Percentiles rank a stretch among this genome's conserved stretches.
Evolutionary conservation across 1,140 invertebrate genomes (phyloP).

Genomic region (Physella acuta): DNA sequence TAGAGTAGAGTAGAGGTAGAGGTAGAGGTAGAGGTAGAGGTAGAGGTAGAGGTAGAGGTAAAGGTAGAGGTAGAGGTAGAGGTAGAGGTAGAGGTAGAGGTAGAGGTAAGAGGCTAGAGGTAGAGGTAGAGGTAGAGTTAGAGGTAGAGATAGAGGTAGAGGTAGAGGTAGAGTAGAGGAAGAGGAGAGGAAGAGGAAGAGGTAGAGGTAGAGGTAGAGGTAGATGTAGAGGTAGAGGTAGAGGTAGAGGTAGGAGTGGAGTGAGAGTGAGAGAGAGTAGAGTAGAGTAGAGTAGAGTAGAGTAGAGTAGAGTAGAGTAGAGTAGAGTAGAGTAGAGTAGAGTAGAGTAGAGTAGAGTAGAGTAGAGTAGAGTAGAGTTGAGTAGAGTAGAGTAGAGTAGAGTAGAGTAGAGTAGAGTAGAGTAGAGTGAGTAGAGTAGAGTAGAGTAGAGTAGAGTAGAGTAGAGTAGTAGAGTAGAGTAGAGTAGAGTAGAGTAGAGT

Average conservation of each 20-base stretch:
- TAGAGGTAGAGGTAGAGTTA: too few species aligned
- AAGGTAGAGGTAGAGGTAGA: not conserved
- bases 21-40: too few species aligned
- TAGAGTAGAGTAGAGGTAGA: constrained; percentile 12
- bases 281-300: constrained; percentile 11
- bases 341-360: constrained; percentile 9
- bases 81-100: not conserved
- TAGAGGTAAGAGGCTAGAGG: not conserved
- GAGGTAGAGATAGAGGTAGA: too few species aligned
- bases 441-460: not conserved
- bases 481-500: constrained; percentile 15
- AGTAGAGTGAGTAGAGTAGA: too few species aligned
- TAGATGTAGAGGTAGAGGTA: not conserved
- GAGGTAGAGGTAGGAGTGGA: not conserved
- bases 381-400: constrained; percentile 14
- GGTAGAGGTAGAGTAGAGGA: not conserved
- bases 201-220: not conserved
- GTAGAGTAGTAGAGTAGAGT: not conserved
- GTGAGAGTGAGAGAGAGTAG: constrained; percentile 1
- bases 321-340: constrained; percentile 8
- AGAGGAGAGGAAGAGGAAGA: too few species aligned
- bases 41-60: too few species aligned
- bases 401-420: constrained; percentile 15
- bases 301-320: constrained; percentile 13
- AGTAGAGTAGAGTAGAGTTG: constrained; percentile 2